These are phyloP conservation scores for Oncorhynchus clarkii DNA, from an alignment of 2,113 vertebrate genomes.

Conservation along the genomic window DNA sequence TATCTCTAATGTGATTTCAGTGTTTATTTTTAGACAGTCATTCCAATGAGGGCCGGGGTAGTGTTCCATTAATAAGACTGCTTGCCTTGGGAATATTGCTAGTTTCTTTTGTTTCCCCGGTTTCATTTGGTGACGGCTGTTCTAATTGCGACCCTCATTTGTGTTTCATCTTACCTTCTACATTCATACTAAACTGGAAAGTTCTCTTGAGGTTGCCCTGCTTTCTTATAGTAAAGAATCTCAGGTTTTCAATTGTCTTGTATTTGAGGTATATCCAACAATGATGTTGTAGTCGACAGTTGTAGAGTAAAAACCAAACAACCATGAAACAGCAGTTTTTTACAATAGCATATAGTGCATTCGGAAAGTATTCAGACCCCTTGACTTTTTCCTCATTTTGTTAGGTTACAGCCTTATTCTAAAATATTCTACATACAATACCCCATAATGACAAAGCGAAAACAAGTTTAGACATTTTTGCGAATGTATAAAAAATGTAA, in stretches of 20 bases:
- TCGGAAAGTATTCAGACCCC: too few relatives aligned
- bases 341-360: background rate
- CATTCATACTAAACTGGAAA: background rate
- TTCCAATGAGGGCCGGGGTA: slow-evolving; percentile 27
- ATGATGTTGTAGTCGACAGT: background rate
- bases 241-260: background rate
- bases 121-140: background rate
- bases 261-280: background rate
- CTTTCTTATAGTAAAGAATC: too few relatives aligned
- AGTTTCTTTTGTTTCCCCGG: slow-evolving; percentile 15
- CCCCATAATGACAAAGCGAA: too few relatives aligned
- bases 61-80: slow-evolving; percentile 40
- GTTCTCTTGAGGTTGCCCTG: too few relatives aligned
- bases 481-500: too few relatives aligned
- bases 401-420: too few relatives aligned
- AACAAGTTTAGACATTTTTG: too few relatives aligned
- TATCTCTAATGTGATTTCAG: slow-evolving; percentile 36
- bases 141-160: background rate
- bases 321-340: background rate
- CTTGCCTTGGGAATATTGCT: slow-evolving; percentile 36
- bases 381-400: too few relatives aligned
- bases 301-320: background rate
- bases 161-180: background rate
- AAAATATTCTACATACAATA: too few relatives aligned
- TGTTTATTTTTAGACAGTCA: slow-evolving; percentile 51